Base-by-base conservation (phyloP, 2,888 invertebrate species). In the Polyommatus iphigenia region DNA sequence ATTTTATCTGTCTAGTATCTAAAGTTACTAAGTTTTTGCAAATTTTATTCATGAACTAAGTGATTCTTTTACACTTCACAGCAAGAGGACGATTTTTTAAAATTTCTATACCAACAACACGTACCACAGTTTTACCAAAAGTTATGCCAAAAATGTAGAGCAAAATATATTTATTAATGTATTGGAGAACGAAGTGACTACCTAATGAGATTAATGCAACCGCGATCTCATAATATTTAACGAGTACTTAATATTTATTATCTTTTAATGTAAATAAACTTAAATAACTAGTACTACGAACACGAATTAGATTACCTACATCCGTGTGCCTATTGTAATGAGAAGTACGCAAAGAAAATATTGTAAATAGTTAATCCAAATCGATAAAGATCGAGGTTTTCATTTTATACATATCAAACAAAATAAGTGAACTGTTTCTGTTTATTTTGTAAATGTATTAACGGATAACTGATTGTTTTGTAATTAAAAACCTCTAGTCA, bases 401-500 rank as follows among this genome's bases (percentile, higher is more conserved):
- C 87, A 88, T 92, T 93, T 92, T 87, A 92, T 91, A 93, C 93
- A 93, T 93, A 93, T 93, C 93, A 93, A 84, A 85, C 84, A 84
- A 87, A 89, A 89, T 90, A 90, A 89, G 89, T 84, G 83, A 83
- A 82, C 84, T 85, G 85, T 88, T 88, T 90, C 87, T 82, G 85
- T 85, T 90, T 89, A 90, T 92, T 91, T 91, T 92, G 90, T 89
- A 86, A 88, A 85, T 85, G 81, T 85, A 85, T 82, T 83, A 85
- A 88, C 86, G 85, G 84, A 88, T 88, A 85, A 88, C 87, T 85
- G 85, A 88, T 92, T 91, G 89, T 93, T 95, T 95, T 95, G 95
- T 95, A 95, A 95, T 90, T 95, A 94, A 94, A 95, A 94, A 95
- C 95, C 95, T 95, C 95, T 96, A 96, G 95, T 95, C 96, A 96